phyloP scores from a whole-genome alignment of 1,140 invertebrate genomes.

The Magallana ariakensis region DNA sequence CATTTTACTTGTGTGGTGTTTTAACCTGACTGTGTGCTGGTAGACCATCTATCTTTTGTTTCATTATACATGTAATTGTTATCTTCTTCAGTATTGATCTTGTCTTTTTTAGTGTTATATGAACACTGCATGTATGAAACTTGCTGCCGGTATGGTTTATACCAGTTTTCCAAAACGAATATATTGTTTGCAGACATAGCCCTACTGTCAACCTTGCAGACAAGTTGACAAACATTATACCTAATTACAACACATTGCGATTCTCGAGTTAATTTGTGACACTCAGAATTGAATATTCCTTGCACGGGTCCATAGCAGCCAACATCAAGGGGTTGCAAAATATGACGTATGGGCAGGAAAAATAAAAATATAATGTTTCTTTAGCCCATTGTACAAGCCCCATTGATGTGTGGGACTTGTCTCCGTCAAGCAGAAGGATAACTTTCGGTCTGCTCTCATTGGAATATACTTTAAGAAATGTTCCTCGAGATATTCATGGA shows the following conservation, averaged over 20 bases:
- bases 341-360: slow-evolving; percentile 46
- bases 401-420: slow-evolving; percentile 25
- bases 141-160: neutral
- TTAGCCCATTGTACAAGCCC: slow-evolving; percentile 45
- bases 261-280: slow-evolving; percentile 36
- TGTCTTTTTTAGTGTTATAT: neutral
- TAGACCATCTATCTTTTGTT: no score
- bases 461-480: neutral
- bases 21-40: no score
- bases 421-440: slow-evolving; percentile 27
- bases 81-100: no score
- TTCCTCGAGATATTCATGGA: no score
- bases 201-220: slow-evolving; percentile 25
- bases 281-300: slow-evolving; percentile 41
- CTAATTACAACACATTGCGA: neutral
- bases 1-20: no score
- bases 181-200: slow-evolving; percentile 45
- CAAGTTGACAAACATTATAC: slow-evolving; percentile 36
- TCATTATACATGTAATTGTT: no score
- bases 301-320: slow-evolving; percentile 50
- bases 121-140: neutral
- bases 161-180: neutral
- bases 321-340: slow-evolving; percentile 51
- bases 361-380: slow-evolving; percentile 19
- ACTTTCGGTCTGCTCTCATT: neutral